Conservation (phyloP, 2,888 invertebrate species). For the Cenopis cana region DNA sequence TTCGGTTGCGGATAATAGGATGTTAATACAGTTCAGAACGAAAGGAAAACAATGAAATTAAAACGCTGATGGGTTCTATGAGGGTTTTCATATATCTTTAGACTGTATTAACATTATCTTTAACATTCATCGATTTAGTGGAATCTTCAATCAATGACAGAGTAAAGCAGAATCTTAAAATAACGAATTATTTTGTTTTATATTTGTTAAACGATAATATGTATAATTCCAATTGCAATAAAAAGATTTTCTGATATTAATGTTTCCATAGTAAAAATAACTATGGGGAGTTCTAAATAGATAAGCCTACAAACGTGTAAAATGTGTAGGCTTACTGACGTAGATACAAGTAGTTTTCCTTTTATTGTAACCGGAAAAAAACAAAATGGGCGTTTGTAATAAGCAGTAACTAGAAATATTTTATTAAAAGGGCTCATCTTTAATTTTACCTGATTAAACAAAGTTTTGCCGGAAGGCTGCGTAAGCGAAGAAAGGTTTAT, state of each 20-base stretch:
- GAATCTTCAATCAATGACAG: constrained; percentile 33
- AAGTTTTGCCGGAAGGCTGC: constrained; percentile 2
- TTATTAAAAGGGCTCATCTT: not conserved
- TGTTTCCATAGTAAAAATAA: not conserved
- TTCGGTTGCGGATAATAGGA: not conserved
- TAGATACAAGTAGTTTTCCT: not conserved
- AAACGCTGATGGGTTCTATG: no score
- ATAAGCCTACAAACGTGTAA: not conserved
- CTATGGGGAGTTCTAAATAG: not conserved
- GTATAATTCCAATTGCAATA: constrained; percentile 21
- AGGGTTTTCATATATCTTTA: not conserved
- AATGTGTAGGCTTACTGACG: not conserved
- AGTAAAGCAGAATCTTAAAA: not conserved
- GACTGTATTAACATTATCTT: constrained; percentile 4
- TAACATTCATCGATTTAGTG: not conserved
- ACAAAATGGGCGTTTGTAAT: not conserved
- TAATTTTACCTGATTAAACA: constrained; percentile 27
- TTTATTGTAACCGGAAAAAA: no score
- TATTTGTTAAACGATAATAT: constrained; percentile 4
- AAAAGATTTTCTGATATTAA: not conserved
- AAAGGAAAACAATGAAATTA: no score
- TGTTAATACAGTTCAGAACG: constrained; percentile 21
- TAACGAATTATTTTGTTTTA: not conserved
- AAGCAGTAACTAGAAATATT: not conserved
- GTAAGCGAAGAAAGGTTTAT: not conserved